Evolutionary conservation across 2,888 invertebrate genomes (phyloP).

Genomic region (Heteropelma amictum): DNA sequence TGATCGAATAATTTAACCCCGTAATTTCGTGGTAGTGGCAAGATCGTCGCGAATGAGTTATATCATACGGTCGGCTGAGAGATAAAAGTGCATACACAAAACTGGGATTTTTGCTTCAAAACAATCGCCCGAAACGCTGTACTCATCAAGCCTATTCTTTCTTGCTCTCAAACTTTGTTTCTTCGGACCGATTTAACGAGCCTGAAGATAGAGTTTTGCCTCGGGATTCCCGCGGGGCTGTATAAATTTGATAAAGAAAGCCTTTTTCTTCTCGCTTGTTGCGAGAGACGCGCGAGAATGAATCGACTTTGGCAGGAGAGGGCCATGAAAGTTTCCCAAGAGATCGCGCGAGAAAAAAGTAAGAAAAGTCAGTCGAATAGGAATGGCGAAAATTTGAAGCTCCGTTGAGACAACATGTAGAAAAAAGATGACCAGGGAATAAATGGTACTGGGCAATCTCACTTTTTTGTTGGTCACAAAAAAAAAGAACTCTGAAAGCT

Average conservation of each 20-base stretch:
- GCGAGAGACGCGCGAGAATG: constrained; percentile 8
- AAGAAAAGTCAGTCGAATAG: too few relatives aligned
- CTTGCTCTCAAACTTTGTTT: background rate
- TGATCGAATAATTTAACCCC: constrained; percentile 38
- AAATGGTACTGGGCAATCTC: too few relatives aligned
- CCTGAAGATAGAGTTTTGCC: constrained; percentile 10
- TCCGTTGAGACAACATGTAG: too few relatives aligned
- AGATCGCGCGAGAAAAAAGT: too few relatives aligned
- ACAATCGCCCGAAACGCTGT: constrained; percentile 7
- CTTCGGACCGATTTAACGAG: constrained; percentile 24
- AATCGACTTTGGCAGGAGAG: constrained; percentile 27
- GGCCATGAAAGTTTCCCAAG: constrained; percentile 3
- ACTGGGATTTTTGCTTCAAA: constrained; percentile 1
- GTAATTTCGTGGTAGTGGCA: constrained; percentile 33
- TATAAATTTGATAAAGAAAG: constrained; percentile 55
- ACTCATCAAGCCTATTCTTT: background rate
- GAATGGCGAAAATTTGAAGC: background rate
- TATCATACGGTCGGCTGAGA: background rate
- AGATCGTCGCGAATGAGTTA: background rate
- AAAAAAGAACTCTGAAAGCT: too few relatives aligned
- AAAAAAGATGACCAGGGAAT: background rate
- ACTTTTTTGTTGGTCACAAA: too few relatives aligned
- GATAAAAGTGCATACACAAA: background rate
- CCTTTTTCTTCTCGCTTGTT: background rate
- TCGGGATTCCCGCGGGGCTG: constrained; percentile 16